phyloP scores from a whole-genome alignment of 2,113 vertebrate genomes.

The Labeo rohita region DNA sequence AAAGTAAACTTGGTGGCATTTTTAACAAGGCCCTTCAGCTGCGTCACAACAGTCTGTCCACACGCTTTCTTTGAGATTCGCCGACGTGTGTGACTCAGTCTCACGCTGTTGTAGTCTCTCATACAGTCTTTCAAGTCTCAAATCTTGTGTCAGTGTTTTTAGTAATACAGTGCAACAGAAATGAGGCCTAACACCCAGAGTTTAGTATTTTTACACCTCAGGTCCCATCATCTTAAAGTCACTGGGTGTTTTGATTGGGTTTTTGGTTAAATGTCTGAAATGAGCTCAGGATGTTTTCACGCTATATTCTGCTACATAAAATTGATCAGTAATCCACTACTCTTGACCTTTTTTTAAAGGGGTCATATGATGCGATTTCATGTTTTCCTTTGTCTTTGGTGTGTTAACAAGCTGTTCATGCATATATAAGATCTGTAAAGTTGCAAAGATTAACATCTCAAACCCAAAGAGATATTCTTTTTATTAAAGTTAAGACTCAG shows the following conservation, averaged over 20 bases:
- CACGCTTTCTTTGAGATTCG: neutral
- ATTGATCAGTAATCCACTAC: no score
- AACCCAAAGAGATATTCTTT: no score
- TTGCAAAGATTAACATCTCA: no score
- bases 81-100: neutral
- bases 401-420: no score
- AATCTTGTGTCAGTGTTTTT: neutral
- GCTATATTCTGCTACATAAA: no score
- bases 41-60: constrained; percentile 12
- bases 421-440: no score
- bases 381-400: no score
- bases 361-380: no score
- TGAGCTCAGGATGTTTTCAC: neutral
- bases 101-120: neutral
- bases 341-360: no score
- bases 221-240: neutral
- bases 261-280: neutral
- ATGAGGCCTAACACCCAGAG: neutral
- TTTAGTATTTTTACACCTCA: neutral
- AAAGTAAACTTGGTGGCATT: constrained; percentile 7
- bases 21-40: neutral
- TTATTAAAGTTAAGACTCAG: no score
- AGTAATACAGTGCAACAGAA: neutral
- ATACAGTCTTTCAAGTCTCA: neutral
- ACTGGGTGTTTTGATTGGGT: no score